Conservation (phyloP, 2,888 invertebrate species). For the Euproctis similis region DNA sequence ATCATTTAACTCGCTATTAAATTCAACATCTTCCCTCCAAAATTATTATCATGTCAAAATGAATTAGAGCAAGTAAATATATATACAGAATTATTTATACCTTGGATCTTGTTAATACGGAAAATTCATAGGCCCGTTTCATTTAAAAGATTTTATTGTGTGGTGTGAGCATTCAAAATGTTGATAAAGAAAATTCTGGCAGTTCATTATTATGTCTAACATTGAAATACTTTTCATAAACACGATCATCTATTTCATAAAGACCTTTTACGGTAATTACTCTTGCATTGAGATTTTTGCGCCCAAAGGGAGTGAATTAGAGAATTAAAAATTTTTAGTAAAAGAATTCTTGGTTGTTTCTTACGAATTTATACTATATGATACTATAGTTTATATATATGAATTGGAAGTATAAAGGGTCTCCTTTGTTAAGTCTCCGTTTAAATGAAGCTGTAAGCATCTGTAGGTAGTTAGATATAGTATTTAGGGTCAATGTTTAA, state of each 20-base stretch:
- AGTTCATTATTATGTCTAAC: conserved; percentile 45
- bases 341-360: conserved; percentile 63
- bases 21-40: conserved; percentile 72
- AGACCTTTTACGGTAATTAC: conserved; percentile 74
- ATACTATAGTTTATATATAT: too few species aligned
- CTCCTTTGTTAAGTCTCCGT: too few species aligned
- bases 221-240: conserved; percentile 70
- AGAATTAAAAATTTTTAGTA: conserved; percentile 64
- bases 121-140: conserved; percentile 40
- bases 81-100: conserved; percentile 31
- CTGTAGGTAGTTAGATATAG: too few species aligned
- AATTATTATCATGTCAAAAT: conserved; percentile 70
- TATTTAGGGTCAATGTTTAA: too few species aligned
- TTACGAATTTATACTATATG: too few species aligned
- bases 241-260: conserved; percentile 72
- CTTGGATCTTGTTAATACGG: conserved; percentile 12
- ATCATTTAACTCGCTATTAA: conserved; percentile 76
- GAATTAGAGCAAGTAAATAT: conserved; percentile 38
- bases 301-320: conserved; percentile 53
- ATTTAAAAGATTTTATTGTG: conserved; percentile 54
- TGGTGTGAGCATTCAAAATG: conserved; percentile 56
- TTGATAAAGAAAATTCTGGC: conserved; percentile 48
- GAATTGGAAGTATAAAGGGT: too few species aligned
- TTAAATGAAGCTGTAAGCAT: too few species aligned
- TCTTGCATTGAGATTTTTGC: conserved; percentile 36